Conservation (phyloP, 2,888 invertebrate genomes). For the Lasioglossum pauxillum region DNA sequence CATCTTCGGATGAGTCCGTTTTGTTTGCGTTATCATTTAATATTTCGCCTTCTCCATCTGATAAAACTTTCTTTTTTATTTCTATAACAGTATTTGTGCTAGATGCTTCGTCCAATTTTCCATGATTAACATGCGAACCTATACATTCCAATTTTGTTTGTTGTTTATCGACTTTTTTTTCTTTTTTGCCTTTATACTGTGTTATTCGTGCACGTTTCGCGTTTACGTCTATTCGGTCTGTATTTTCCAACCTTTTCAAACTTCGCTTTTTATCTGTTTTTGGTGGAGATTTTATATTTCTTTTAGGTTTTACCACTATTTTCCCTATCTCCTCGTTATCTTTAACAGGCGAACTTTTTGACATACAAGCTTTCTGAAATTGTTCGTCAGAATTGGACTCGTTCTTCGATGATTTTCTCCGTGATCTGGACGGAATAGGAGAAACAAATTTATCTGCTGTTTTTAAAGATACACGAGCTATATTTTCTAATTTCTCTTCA, state of each 20-base stretch:
- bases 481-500: conserved; percentile 84
- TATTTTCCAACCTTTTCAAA: conserved; percentile 56
- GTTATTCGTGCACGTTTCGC: conserved; percentile 52
- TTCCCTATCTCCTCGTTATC: conserved; percentile 72
- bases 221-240: conserved; percentile 32
- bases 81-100: conserved; percentile 24
- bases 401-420: conserved; percentile 84
- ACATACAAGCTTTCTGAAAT: conserved; percentile 84
- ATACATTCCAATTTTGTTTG: conserved; percentile 80
- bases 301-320: conserved; percentile 71
- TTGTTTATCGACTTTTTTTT: conserved; percentile 84
- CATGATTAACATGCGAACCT: conserved; percentile 32
- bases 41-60: conserved; percentile 4
- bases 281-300: conserved; percentile 81
- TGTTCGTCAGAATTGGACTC: conserved; percentile 84
- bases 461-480: conserved; percentile 83
- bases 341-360: conserved; percentile 70
- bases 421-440: conserved; percentile 78
- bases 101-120: conserved; percentile 28
- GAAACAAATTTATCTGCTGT: conserved; percentile 77
- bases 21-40: conserved; percentile 6
- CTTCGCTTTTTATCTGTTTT: conserved; percentile 71
- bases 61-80: conserved; percentile 3
- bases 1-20: conserved; percentile 20
- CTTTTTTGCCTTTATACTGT: conserved; percentile 76